Evolutionary conservation across 2,888 invertebrate species (phyloP).

Genomic region (Andrena bicolor): DNA sequence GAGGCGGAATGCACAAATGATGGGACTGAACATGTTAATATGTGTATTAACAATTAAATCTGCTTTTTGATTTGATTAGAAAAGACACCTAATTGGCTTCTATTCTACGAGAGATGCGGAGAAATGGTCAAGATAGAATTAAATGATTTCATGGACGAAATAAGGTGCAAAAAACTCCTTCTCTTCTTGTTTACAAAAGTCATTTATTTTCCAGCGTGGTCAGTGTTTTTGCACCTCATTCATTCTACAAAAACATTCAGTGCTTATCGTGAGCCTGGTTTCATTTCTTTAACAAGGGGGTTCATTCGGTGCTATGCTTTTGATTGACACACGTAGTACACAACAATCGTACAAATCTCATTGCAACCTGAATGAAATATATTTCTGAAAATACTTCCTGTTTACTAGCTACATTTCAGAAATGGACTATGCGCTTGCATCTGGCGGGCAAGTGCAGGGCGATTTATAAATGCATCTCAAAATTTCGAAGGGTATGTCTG

Average conservation of each 20-base stretch:
- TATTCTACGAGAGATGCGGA: neutral
- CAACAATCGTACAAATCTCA: neutral
- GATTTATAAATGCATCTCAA: neutral
- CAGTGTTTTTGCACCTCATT: neutral
- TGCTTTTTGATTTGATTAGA: neutral
- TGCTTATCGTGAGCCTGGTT: neutral
- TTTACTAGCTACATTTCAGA: neutral
- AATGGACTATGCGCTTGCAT: neutral
- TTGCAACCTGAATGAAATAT: slow-evolving; percentile 30
- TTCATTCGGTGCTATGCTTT: slow-evolving; percentile 1
- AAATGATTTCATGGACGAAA: neutral
- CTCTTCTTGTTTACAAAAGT: neutral
- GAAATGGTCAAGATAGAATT: slow-evolving; percentile 6
- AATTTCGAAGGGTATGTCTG: too few species aligned
- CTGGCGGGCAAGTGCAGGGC: neutral
- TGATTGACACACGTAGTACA: neutral
- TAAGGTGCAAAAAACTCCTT: neutral
- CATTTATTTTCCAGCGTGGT: neutral
- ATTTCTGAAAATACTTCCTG: slow-evolving; percentile 17
- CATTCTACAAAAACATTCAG: neutral
- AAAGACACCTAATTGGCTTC: neutral
- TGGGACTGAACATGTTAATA: too few species aligned
- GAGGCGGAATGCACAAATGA: too few species aligned
- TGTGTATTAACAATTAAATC: neutral
- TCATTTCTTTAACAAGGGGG: slow-evolving; percentile 1